phyloP scores from a whole-genome alignment of 2,797 vertebrate species.

The Xerus rutilus region DNA sequence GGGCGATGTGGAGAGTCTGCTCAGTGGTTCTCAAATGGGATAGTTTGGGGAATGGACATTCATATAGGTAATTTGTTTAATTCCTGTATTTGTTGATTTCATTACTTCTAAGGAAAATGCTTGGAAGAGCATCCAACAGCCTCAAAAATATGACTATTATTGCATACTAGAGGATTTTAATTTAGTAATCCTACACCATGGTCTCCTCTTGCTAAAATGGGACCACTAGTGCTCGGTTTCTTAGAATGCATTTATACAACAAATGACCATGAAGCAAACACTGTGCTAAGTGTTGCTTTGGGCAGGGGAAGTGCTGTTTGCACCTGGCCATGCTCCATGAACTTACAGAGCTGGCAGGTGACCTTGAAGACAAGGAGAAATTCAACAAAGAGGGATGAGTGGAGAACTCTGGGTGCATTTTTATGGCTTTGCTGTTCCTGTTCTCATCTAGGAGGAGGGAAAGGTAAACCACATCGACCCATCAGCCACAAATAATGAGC shows the following conservation, averaged over 20 bases:
- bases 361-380: neutral
- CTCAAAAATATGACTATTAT: neutral
- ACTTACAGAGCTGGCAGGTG: no score
- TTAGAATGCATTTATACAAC: neutral
- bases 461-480: neutral
- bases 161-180: neutral
- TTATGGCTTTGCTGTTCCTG: neutral
- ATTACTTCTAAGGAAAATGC: neutral
- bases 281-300: fast-evolving
- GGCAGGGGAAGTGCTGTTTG: neutral
- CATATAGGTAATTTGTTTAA: neutral
- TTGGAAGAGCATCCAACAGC: neutral
- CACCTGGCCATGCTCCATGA: no score
- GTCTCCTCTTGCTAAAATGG: neutral
- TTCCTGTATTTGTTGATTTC: neutral
- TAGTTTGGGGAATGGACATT: neutral
- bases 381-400: neutral
- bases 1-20: neutral
- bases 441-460: neutral
- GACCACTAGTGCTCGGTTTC: no score
- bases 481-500: neutral
- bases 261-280: fast-evolving
- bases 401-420: neutral
- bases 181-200: no score
- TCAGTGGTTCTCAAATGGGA: neutral